These are phyloP conservation scores for Sciurus carolinensis DNA, from an alignment of 2,797 vertebrate species.

Conservation along the genomic window DNA sequence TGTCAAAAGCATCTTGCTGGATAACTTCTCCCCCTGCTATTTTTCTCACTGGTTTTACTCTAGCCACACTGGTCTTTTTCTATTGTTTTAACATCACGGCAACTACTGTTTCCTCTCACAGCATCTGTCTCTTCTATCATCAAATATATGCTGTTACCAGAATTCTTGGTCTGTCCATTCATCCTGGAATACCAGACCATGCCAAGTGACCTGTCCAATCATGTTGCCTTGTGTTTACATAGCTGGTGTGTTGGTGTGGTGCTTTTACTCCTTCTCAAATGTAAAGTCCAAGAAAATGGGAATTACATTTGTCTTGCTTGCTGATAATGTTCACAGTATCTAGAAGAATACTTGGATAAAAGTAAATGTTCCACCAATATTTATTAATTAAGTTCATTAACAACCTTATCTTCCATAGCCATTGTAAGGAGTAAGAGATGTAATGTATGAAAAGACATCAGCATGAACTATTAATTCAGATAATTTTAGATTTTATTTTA, in stretches of 20 bases:
- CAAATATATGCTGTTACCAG: background rate
- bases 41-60: background rate
- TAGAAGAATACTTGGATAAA: background rate
- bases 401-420: background rate
- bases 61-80: background rate
- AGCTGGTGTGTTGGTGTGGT: background rate
- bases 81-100: background rate
- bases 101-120: background rate
- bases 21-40: background rate
- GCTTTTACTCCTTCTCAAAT: background rate
- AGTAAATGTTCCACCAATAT: background rate
- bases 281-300: background rate
- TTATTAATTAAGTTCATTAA: background rate
- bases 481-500: conserved; percentile 14
- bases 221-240: background rate
- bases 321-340: background rate
- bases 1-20: background rate
- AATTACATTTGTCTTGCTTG: background rate
- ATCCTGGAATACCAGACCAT: background rate
- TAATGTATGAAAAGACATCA: background rate
- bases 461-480: background rate
- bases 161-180: background rate
- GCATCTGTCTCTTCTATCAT: background rate
- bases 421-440: background rate
- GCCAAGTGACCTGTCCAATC: background rate